Base-by-base conservation (phyloP, 1,140 invertebrate species). In the Sarcophaga bullata region DNA sequence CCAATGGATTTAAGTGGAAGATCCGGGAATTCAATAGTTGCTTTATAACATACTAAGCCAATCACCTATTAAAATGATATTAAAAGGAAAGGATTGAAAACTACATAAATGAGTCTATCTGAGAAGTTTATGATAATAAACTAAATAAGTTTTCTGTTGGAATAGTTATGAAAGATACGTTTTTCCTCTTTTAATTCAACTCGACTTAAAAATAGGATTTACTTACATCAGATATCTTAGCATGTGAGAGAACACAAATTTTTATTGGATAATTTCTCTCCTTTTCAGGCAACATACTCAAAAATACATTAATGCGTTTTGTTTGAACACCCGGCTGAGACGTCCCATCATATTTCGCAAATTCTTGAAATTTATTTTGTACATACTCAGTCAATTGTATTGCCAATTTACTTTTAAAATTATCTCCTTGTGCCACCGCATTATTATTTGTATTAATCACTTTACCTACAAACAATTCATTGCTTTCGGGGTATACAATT, bases 291-390 rank as follows among this genome's bases (percentile, higher is more conserved):
- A 97, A 90, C 94, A 98, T 96, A 76, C 95, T 96, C 87, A 98
- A 92, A 87, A 95, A 99, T 84, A 99, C 96, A 85, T 93, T 93
- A 85, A 95, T 96, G 85, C 94, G 95, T 88, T 96, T 95, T 7
- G 94, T 94, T 50, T 94, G 93, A 82, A 95, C 91, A 50, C 94
- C 95, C 84, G 95, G 92, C 90, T 96, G 95, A 47, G 94, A 95
- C 86, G 93, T 95, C 83, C 97, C 97, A 93, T 99, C 97, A 91
- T 96, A 98, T 90, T 95, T 96, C 13, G 96, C 95, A 92, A 95
- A 99, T 87, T 97, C 95, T 76, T 95, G 93, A 90, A 96, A 98
- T 37, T 96, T 95, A 91, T 97, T 97, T 85, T 94, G 92, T 37
- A 95, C 94, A 80, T 95, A 87, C 84, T 94, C 94, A 85, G 95